Conservation (phyloP, 1,140 invertebrate species). For the Orius insidiosus region DNA sequence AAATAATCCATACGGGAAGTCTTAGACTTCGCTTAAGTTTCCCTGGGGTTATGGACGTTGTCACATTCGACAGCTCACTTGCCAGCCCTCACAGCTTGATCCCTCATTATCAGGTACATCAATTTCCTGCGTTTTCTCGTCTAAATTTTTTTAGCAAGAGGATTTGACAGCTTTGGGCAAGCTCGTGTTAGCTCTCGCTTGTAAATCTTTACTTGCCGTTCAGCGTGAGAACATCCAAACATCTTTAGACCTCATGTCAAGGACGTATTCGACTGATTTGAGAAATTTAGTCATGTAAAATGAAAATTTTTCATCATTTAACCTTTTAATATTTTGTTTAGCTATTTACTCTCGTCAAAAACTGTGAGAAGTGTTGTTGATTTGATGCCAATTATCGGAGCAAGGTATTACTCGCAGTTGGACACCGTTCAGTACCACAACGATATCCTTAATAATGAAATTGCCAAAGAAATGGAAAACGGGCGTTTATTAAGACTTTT, state of each 20-base stretch:
- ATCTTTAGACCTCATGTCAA: slow-evolving; percentile 73
- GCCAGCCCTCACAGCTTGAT: slow-evolving; percentile 46
- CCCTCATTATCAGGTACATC: slow-evolving; percentile 49
- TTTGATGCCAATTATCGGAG: slow-evolving; percentile 98
- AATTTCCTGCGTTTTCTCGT: not conserved
- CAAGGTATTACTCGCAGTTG: slow-evolving; percentile 82
- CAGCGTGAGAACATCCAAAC: slow-evolving; percentile 68
- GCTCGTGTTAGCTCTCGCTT: slow-evolving; percentile 76
- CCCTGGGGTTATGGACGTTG: slow-evolving; percentile 65
- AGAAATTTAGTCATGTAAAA: slow-evolving; percentile 84
- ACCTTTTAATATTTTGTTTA: too few species aligned
- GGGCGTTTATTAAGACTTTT: slow-evolving; percentile 78
- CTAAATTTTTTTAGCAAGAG: slow-evolving; percentile 46
- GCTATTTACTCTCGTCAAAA: slow-evolving; percentile 60
- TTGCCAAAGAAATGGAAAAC: slow-evolving; percentile 88
- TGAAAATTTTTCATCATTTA: too few species aligned
- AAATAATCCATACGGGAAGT: slow-evolving; percentile 59
- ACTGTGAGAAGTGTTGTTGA: slow-evolving; percentile 72
- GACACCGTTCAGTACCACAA: slow-evolving; percentile 73
- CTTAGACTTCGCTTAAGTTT: slow-evolving; percentile 58
- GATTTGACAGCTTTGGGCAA: slow-evolving; percentile 84
- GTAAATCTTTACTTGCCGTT: slow-evolving; percentile 72
- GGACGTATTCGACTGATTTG: slow-evolving; percentile 81
- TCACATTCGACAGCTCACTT: slow-evolving; percentile 51
- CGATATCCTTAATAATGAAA: slow-evolving; percentile 77